phyloP scores from a whole-genome alignment of 2,797 vertebrate species.

The Enoplosus armatus region DNA sequence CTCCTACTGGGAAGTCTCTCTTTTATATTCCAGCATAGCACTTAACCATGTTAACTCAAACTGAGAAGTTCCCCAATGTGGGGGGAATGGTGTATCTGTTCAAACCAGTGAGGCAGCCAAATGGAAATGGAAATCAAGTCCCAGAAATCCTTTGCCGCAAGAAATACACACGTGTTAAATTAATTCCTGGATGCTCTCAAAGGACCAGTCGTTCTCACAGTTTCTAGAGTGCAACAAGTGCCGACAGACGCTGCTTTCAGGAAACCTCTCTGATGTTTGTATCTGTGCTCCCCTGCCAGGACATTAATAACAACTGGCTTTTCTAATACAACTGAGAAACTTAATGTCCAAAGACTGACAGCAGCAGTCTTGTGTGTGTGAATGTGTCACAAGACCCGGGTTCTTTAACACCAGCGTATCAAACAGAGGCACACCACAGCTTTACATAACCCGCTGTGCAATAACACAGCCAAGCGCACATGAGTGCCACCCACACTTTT shows the following conservation, averaged over 20 bases:
- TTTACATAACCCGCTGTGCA: conserved; percentile 71
- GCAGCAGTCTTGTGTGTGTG: conserved; percentile 10
- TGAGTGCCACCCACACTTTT: conserved; percentile 49
- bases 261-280: conserved; percentile 36
- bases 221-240: conserved; percentile 28
- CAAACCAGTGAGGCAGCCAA: background rate
- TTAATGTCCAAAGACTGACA: conserved; percentile 25
- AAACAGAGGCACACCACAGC: conserved; percentile 45
- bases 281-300: background rate
- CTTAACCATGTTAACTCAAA: conserved; percentile 15
- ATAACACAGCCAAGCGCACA: conserved; percentile 49
- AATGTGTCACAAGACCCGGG: conserved; percentile 51
- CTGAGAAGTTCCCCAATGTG: background rate
- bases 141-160: background rate
- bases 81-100: background rate
- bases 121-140: conserved; percentile 20
- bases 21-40: background rate
- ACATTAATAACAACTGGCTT: conserved; percentile 35
- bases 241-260: conserved; percentile 39
- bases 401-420: conserved; percentile 65
- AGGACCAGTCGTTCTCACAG: background rate
- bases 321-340: conserved; percentile 27
- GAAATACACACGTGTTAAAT: background rate
- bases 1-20: conserved; percentile 1
- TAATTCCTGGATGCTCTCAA: conserved; percentile 8